Evolutionary conservation across 2,797 vertebrate genomes (phyloP), one percentile per base, ranked within the genome.

Genomic region (Adrianichthys oophorus): DNA sequence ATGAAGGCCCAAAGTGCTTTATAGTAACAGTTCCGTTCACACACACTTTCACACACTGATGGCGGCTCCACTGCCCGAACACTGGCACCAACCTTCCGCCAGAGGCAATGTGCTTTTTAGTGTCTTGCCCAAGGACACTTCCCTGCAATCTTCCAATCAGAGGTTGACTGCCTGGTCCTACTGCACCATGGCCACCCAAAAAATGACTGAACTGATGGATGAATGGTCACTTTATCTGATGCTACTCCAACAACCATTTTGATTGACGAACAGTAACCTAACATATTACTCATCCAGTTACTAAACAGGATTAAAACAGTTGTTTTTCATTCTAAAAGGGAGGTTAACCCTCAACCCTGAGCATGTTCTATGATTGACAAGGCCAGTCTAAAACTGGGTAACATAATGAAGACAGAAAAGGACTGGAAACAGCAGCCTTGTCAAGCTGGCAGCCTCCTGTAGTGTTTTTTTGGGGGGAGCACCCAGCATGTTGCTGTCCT

Each of bases 401-500:
- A 26, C 53, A 40, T 17, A 54, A 59, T 62, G 54, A 56, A 69
- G 48, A 40, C 23, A 59, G 62, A 59, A 62, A 67, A 45, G 42
- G 51, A 46, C 21, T 56, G 32, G 60, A 67, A 43, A 17, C 59
- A 57, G 42, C 62, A 17, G 51, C 24, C 42, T 64, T 54, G 53
- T 79, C 59, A 63, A 56, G 68, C 61, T 47, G 58, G 40, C 48
- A 48, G 65, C 74, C 59, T 56, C 76, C 67, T 23, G 65, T 72
- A 76, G 80, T 52, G 76, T 60, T 75, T 72, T 67, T 60, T 12
- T n/a, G n/a, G 32, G 48, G 16, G 62, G 66, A 56, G 60, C 21
- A 8, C 67, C 57, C 70, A 76, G 72, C 48, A 5, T 51, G 63
- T 41, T 15, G 24, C 56, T 56, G 74, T 70, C 69, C 66, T 63